phyloP scores from a whole-genome alignment of 2,113 vertebrate genomes.

The Cranoglanis bouderius region DNA sequence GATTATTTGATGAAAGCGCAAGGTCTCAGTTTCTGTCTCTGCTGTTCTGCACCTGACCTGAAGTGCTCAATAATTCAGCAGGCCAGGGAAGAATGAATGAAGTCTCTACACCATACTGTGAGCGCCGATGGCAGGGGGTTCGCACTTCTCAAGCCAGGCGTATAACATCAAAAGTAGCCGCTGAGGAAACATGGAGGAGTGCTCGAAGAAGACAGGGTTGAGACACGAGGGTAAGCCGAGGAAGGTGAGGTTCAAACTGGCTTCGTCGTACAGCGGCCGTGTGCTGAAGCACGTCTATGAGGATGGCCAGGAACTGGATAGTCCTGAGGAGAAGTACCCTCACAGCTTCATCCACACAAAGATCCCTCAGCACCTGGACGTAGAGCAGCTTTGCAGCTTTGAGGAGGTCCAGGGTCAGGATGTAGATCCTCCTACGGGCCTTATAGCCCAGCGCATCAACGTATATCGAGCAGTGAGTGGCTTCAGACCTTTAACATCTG shows the following conservation, averaged over 20 bases:
- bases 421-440: constrained; percentile 71
- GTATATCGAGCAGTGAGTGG: constrained; percentile 78
- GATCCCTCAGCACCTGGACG: constrained; percentile 77
- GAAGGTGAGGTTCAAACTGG: constrained; percentile 94
- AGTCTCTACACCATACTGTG: not conserved
- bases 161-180: not conserved
- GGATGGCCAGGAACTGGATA: constrained; percentile 92
- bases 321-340: constrained; percentile 84
- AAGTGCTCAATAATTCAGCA: constrained; percentile 62
- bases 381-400: constrained; percentile 72
- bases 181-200: constrained; percentile 80
- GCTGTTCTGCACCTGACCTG: constrained; percentile 63
- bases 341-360: constrained; percentile 82
- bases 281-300: constrained; percentile 94
- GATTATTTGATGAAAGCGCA: constrained; percentile 72
- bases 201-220: constrained; percentile 72
- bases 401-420: constrained; percentile 62
- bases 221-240: constrained; percentile 79
- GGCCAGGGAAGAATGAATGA: constrained; percentile 31
- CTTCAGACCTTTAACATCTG: constrained; percentile 69
- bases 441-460: constrained; percentile 89
- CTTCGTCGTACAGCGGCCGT: constrained; percentile 89
- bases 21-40: constrained; percentile 67
- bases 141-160: not conserved
- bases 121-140: not conserved